Base-by-base conservation (phyloP, 2,113 vertebrate species). In the Zosterops hypoxanthus region DNA sequence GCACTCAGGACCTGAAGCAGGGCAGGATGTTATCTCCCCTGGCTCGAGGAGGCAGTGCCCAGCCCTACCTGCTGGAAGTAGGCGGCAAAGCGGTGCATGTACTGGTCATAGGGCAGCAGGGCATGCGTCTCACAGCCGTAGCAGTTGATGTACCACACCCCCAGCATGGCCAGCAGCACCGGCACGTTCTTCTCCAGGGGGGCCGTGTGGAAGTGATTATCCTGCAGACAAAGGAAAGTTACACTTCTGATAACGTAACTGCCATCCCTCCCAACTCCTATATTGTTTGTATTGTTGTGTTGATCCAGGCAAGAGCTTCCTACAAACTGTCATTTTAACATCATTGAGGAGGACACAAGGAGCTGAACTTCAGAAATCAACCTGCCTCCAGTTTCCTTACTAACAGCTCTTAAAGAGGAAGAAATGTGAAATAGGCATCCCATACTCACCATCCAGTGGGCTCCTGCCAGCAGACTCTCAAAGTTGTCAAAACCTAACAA, bases 131-230 rank as follows among this genome's bases (percentile, higher is more conserved):
- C 99, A 29, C 98, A 98, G 5, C 98, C 98, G 9, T 99, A 99
- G 97, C 98, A 99, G 98, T 99, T 99, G 96, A 99, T 99, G 94
- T 99, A 99, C 99, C 99, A 99, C 96, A 99, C 69, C 1, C 99
- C 99, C 86, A 99, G 97, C 96, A 99, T 97, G 21, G 99, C 99
- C 97, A 99, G 96, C 76, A 99, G 87, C 12, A 99, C 98, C 0
- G 99, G 99, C 39, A 97, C 96, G 0, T 99, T 99, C 97, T 99
- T 98, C 61, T 99, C 99, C 97, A 99, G 96, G 1, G 99, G 99
- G 1, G 98, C 92, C 0, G 97, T 99, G 70, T 81, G 97, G 97
- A 99, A 99, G 96, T 99, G 99, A 61, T 98, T 99, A 91, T 99
- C 99, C 99, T 99, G 28, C 13, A 36, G 2, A 71, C 49, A 70